Evolutionary conservation across 2,888 invertebrate genomes (phyloP), one percentile per base, ranked within the genome.

Genomic region (Hirudinaria manillensis): DNA sequence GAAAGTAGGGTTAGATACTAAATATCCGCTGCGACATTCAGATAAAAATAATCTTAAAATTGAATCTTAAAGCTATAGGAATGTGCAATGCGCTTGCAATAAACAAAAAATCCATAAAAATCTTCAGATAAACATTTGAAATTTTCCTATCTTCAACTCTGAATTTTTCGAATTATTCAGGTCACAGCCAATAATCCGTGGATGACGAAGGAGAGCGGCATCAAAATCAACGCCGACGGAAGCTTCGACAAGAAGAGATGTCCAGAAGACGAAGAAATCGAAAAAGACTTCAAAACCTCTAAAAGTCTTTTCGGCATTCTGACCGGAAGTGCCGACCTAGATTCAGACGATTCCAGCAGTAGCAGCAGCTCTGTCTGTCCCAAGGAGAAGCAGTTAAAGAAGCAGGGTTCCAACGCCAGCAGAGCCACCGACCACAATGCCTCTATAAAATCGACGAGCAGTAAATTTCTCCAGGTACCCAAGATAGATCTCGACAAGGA

Each of bases 221-320:
- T 24, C 27, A 72, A 36, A 27, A 27, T 27, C 27, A 51, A 51
- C 38, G n/a, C 27, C 3, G 34, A 72, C 3, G 72, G 45, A 27
- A 51, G 34, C 16, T 32, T 72, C 24, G 72, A 72, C 29, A 72
- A 72, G 34, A 72, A 72, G 10, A 29, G n/a, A 10, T n/a, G 32
- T 27, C 16, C 53, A 2, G 56, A 55, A 3, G 55, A 72, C 21
- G 72, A 72, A 2, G 56, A 72, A 1, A 55, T n/a, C 10, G 72
- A 45, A 19, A 56, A 53, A 36, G 29, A 61, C 29, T 61, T 61
- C 61, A 72, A 55, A 32, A 70, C 51, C 24, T 27, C 32, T 13
- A 70, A 70, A 51, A 72, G 56, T 55, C 27, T 72, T 56, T 72
- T 72, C 53, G 56, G 53, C 19, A 53, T 72, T n/a, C 32, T 72